phyloP scores from a whole-genome alignment of 2,888 invertebrate species.

The Limnephilus lunatus region DNA sequence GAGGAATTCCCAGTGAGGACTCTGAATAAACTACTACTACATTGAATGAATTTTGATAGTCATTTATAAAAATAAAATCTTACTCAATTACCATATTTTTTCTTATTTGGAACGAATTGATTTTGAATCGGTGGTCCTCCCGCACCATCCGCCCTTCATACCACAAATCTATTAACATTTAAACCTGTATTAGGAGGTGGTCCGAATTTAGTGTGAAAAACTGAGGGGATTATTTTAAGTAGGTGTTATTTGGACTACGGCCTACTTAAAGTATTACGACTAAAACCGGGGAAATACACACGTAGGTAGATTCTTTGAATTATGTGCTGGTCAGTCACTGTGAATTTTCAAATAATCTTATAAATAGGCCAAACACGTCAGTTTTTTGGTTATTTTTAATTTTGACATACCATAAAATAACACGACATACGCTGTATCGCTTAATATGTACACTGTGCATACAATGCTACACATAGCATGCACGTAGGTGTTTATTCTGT shows the following conservation, averaged over 20 bases:
- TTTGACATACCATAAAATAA: not conserved
- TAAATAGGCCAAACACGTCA: not conserved
- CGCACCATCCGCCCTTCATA: not conserved
- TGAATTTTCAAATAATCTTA: not conserved
- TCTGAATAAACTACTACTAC: too few relatives aligned
- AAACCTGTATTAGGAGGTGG: not conserved
- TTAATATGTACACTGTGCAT: too few relatives aligned
- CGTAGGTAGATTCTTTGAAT: not conserved
- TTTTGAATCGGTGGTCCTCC: too few relatives aligned
- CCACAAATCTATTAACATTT: not conserved
- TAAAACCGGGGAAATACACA: not conserved
- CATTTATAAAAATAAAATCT: not conserved
- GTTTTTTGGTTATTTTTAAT: not conserved
- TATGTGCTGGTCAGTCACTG: not conserved
- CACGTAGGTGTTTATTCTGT: too few relatives aligned
- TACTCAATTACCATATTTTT: not conserved
- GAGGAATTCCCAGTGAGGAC: too few relatives aligned
- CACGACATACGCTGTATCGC: not conserved
- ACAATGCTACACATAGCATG: too few relatives aligned
- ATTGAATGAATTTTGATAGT: too few relatives aligned
- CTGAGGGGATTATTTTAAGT: not conserved
- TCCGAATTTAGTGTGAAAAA: not conserved
- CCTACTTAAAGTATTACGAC: not conserved
- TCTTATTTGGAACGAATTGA: not conserved
- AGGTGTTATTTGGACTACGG: not conserved